Conservation (phyloP, 1,140 invertebrate species). For the Drosophila chauvacae region DNA sequence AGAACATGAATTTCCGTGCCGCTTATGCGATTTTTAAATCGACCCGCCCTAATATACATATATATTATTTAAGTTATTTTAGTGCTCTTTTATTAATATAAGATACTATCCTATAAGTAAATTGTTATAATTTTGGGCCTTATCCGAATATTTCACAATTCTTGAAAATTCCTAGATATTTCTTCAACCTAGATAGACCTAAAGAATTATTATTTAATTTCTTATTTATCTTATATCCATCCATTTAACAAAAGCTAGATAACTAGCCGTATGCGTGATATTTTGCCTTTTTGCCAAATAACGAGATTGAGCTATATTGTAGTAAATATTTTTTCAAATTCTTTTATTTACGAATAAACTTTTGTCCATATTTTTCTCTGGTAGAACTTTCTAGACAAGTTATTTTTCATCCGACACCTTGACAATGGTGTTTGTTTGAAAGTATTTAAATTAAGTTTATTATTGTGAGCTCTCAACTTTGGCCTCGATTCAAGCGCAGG, state of each 20-base stretch:
- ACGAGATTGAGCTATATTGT: background rate
- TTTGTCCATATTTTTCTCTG: background rate
- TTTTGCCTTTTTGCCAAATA: constrained; percentile 3
- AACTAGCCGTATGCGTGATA: constrained; percentile 6
- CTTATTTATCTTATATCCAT: background rate
- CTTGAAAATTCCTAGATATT: background rate
- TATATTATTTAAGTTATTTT: no score
- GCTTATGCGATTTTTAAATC: no score
- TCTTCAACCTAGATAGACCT: background rate
- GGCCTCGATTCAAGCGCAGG: background rate
- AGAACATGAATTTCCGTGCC: no score
- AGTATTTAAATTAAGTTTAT: constrained; percentile 14
- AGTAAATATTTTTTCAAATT: background rate
- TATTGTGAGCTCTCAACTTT: constrained; percentile 10
- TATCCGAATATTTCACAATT: no score
- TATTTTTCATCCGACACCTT: constrained; percentile 6
- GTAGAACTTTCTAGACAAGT: background rate
- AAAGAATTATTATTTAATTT: background rate
- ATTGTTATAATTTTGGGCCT: no score
- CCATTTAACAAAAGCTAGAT: background rate
- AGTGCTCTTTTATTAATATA: no score
- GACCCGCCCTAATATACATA: no score
- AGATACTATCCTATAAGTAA: no score
- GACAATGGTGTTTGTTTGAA: constrained; percentile 5
- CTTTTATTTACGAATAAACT: background rate